Base-by-base conservation (phyloP, 2,888 invertebrate species). In the Napeogenes sylphis region DNA sequence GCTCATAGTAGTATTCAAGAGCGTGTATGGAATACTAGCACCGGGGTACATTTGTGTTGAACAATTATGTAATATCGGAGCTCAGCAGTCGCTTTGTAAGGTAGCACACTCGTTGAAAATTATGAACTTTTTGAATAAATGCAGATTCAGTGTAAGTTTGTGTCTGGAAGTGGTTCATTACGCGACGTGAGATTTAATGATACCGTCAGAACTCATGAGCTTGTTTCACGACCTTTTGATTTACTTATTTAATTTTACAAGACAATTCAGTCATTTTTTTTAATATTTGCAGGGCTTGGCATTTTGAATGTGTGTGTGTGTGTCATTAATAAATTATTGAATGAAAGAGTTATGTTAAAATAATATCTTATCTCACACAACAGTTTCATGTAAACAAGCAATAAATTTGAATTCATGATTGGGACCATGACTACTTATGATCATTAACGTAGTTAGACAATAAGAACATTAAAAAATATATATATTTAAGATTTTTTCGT, bases 61-160 rank as follows among this genome's bases (percentile, higher is more conserved):
- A 88, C 87, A 87, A 87, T 87, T 85, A 86, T 82, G 85, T 82
- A 86, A 88, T 85, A 81, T 76, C 72, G 68, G 75, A 74, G 75
- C 80, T 79, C 79, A 73, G 80, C 74, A 71, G 73, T 73, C 74
- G 78, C 84, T 87, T 88, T 87, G 84, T 86, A 73, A 76, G 77
- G 73, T 75, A 79, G 78, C 78, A 76, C 76, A 73, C 77, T 76
- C 77, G 78, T 81, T 78, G 78, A 75, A 75, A 78, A 83, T 85
- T 82, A 83, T 82, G 81, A 83, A 81, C 78, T 79, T 82, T 83
- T 79, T 84, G 81, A 84, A 88, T 85, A 79, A 83, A 82, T 72
- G 74, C 76, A 80, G 80, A 80, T 81, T 79, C 74, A 68, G 73
- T 80, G 75, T 75, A 74, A 73, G 72, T 68, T 62, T 70, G 65